Evolutionary conservation across 92 coral and sea anemone species (phyloP), one percentile per base, ranked within the genome.

Genomic region (Siderastrea siderea): DNA sequence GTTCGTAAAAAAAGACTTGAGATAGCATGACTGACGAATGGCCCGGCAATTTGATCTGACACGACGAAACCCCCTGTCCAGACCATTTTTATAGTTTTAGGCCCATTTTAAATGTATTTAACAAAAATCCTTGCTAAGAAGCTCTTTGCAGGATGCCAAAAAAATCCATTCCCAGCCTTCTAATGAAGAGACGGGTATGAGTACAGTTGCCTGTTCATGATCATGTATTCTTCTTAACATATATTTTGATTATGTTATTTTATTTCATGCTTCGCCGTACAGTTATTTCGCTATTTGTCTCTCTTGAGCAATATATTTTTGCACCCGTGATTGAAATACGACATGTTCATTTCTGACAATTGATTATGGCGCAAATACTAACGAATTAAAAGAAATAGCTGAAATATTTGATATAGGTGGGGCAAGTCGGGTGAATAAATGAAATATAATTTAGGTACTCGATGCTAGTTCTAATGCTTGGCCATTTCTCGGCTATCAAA

Each of bases 261-360:
- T 26, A 26, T 26, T 26, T 26, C 38, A 26, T 26, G 38, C 38
- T 26, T 26, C 38, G 8, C 61, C 12, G 61, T 6, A 3, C 10
- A 13, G 3, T 57, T 54, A n/a, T 26, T 10, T 10, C 7, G 50
- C 65, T 80, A 67, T 66, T 67, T 68, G 51, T 80, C 52, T 58
- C 50, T 52, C 84, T 19, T 48, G 59, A 51, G 3, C 84, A 68
- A 80, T 80, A 67, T 79, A 79, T 47, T 46, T 9, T 9, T 61
- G n/a, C 13, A 38, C 14, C 38, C 0, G 57, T 14, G 13, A 57
- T 26, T 10, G 5, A n/a, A 80, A 50, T 50, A 10, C 43, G 48
- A 51, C 26, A 5, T 53, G 75, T 65, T 15, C 15, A 13, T 80
- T 54, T 67, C 51, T 80, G 52, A 26, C 17, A 66, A 80, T 80